A percentile compares a stretch with the other conserved stretches of the same genome.
Conservation (phyloP, 2,888 invertebrate species). For the Leptinotarsa rubiginosa region DNA sequence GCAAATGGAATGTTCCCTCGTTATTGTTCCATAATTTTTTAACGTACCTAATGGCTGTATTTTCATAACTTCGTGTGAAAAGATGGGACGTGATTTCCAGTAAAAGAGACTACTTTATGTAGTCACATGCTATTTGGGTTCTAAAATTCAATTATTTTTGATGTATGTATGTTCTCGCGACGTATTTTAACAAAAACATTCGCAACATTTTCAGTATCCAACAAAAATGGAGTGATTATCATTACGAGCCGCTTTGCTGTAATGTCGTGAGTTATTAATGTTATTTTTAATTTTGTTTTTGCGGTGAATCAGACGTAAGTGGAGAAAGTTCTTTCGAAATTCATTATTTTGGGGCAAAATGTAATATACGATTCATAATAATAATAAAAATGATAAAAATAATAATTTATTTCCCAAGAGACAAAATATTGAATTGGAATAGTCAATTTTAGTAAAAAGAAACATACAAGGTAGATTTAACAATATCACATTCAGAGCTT, state of each 20-base stretch:
- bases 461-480: no score
- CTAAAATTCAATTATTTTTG: constrained; percentile 18
- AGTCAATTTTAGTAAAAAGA: no score
- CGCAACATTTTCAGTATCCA: constrained; percentile 9
- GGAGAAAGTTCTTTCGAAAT: background rate
- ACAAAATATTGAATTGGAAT: no score
- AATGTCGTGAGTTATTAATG: background rate
- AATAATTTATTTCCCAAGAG: no score
- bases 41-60: constrained; percentile 18
- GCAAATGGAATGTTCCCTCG: constrained; percentile 20
- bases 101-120: constrained; percentile 37
- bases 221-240: constrained; percentile 4
- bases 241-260: constrained; percentile 2
- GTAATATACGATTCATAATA: no score
- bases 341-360: no score
- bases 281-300: background rate
- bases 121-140: constrained; percentile 29
- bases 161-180: background rate
- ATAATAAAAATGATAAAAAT: no score
- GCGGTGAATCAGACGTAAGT: constrained; percentile 7
- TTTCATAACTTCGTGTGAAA: constrained; percentile 29
- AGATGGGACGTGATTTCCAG: constrained; percentile 36
- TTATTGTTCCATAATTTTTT: constrained; percentile 30
- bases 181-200: constrained; percentile 10
- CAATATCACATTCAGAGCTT: no score